Evolutionary conservation across 2,888 invertebrate genomes (phyloP).

Genomic region (Brachynemurus nebulosus): DNA sequence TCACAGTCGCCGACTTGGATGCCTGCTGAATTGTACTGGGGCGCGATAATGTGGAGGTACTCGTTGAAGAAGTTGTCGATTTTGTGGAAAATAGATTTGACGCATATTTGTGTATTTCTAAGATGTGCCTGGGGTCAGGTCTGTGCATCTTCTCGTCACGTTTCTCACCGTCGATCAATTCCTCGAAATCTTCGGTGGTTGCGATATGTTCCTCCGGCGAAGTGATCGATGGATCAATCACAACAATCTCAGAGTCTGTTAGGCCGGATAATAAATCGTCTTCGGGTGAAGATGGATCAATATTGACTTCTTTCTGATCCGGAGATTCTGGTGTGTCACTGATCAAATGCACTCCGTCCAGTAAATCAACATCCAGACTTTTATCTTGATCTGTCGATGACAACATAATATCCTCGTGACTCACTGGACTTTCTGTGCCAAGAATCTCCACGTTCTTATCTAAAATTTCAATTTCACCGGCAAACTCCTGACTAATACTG

Average conservation of each 20-base stretch:
- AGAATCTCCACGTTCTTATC: constrained; percentile 25
- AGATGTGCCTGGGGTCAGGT: constrained; percentile 26
- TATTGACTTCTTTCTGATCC: constrained; percentile 35
- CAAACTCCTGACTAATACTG: constrained; percentile 27
- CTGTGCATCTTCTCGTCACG: constrained; percentile 35
- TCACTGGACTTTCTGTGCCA: constrained; percentile 31
- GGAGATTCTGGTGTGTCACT: constrained; percentile 39
- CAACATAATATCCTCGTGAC: constrained; percentile 27
- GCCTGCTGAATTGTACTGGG: neutral
- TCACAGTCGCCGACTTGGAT: neutral
- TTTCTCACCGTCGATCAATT: constrained; percentile 47
- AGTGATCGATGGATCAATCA: constrained; percentile 43
- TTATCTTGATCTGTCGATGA: constrained; percentile 23
- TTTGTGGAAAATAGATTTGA: neutral
- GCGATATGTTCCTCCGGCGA: constrained; percentile 45
- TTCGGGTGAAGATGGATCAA: constrained; percentile 31
- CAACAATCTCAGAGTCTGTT: constrained; percentile 45
- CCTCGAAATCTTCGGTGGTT: constrained; percentile 52
- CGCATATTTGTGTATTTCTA: constrained; percentile 29
- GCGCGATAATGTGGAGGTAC: neutral
- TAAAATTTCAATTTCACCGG: constrained; percentile 24
- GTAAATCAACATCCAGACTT: constrained; percentile 21
- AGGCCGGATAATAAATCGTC: constrained; percentile 31
- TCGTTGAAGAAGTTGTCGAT: neutral
- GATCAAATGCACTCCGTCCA: constrained; percentile 28